Evolutionary conservation across 2,113 vertebrate genomes (phyloP), one percentile per base, ranked within the genome.

Genomic region (Cichladusa arquata): DNA sequence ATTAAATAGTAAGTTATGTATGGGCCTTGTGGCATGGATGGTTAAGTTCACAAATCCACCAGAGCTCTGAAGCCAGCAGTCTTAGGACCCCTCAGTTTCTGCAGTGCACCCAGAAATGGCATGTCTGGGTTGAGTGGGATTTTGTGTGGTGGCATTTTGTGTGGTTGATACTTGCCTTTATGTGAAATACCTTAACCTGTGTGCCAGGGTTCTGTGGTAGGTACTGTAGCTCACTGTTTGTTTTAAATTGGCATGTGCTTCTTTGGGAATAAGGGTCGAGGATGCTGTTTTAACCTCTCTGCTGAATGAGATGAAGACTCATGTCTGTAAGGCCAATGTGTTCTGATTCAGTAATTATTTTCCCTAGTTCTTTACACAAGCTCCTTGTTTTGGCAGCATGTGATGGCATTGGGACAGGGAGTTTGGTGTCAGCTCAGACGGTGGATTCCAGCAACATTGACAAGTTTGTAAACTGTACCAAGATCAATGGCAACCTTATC

Each of bases 401-500:
- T 84, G 99, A 99, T 25, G 99, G 99, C 76, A 99, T 99, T 16
- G 99, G 99, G 33, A 99, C 99, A 0, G 99, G 99, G 53, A 99
- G 98, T n/a, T 95, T 99, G 96, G 98, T 98, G 95, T 97, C 98
- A 6, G 98, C 98, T 44, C 99, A 99, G 95, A 99, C 99, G 0
- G 99, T 99, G 94, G 99, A 99, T 91, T 99, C 99, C 93, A 99
- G 98, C 97, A 99, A 99, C 95, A 99, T 99, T 12, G 98, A 99
- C 91, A 99, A 98, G 92, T 99, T 99, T 91, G 97, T 99, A 91
- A 99, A 99, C 98, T 99, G 99, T 92, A 99, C 99, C 87, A 99
- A 99, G 97, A 99, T 99, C 98, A 99, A 99, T 56, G 99, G 99
- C 86, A 99, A 99, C 96, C 98, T 99, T 78, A 99, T 99, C 97